A percentile compares a stretch with the other conserved stretches of the same genome.
Conservation (phyloP, 2,113 vertebrate genomes). For the Bambusicola thoracicus region DNA sequence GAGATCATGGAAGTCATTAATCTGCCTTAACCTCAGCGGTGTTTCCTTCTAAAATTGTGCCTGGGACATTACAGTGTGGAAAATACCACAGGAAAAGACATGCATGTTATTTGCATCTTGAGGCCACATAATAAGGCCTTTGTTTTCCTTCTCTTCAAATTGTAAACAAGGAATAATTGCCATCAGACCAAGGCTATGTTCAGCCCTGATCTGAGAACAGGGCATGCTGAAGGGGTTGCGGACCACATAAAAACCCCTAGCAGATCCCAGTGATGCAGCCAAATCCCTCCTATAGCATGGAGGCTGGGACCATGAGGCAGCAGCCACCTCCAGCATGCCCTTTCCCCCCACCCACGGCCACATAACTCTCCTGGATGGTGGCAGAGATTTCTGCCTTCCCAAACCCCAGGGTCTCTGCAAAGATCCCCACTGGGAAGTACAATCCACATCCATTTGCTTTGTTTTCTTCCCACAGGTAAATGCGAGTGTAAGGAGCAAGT, state of each 20-base stretch:
- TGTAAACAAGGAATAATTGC: slow-evolving; percentile 56
- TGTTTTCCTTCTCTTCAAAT: slow-evolving; percentile 46
- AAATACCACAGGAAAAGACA: slow-evolving; percentile 36
- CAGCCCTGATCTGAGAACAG: slow-evolving; percentile 1
- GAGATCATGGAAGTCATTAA: slow-evolving; percentile 56
- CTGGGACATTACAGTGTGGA: slow-evolving; percentile 31
- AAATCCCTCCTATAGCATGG: background rate
- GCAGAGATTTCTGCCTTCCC: background rate
- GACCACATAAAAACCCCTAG: background rate
- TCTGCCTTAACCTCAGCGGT: slow-evolving; percentile 58
- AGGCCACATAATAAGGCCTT: slow-evolving; percentile 50
- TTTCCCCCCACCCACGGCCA: background rate
- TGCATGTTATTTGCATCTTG: slow-evolving; percentile 37
- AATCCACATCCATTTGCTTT: background rate
- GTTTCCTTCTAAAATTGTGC: slow-evolving; percentile 51
- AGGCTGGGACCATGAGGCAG: background rate
- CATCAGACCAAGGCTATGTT: slow-evolving; percentile 9
- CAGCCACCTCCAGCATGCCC: too few species aligned
- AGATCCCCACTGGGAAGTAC: background rate
- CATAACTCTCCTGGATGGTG: background rate
- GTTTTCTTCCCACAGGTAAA: slow-evolving; percentile 85
- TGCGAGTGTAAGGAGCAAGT: slow-evolving; percentile 96
- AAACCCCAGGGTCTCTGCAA: background rate
- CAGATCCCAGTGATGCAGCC: background rate
- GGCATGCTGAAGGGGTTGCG: background rate